phyloP scores from a whole-genome alignment of 2,797 vertebrate species.

The Botia almorhae region DNA sequence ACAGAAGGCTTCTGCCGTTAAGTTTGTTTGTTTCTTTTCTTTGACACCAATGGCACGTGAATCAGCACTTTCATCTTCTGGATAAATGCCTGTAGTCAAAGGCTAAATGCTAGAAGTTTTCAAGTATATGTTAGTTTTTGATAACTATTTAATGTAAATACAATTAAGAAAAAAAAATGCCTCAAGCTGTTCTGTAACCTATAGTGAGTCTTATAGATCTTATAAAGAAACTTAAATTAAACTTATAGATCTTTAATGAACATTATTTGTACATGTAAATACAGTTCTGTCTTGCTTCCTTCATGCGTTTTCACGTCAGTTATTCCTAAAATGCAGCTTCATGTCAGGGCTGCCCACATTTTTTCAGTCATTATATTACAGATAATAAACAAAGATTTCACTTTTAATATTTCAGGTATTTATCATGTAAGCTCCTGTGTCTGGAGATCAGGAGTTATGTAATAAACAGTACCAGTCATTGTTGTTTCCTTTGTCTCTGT shows the following conservation, averaged over 20 bases:
- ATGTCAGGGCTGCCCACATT: background rate
- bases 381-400: background rate
- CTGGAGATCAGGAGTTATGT: slow-evolving; percentile 24
- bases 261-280: too few relatives aligned
- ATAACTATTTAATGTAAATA: too few relatives aligned
- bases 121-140: too few relatives aligned
- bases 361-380: background rate
- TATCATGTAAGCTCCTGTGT: slow-evolving; percentile 26
- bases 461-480: slow-evolving; percentile 6
- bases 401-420: slow-evolving; percentile 35
- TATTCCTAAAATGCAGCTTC: slow-evolving; percentile 6
- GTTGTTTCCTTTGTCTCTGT: slow-evolving; percentile 11
- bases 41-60: slow-evolving; percentile 26
- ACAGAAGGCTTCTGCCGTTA: slow-evolving; percentile 3
- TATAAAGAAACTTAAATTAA: too few relatives aligned
- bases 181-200: slow-evolving; percentile 12
- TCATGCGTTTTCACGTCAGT: too few relatives aligned
- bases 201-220: too few relatives aligned
- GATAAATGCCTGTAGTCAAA: slow-evolving; percentile 5
- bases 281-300: too few relatives aligned
- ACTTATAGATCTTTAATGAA: too few relatives aligned
- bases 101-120: too few relatives aligned
- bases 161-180: too few relatives aligned
- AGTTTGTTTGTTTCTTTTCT: slow-evolving; percentile 8
- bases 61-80: slow-evolving; percentile 27